A percentile compares a stretch with the other conserved stretches of the same genome.
These are phyloP conservation scores for Osmerus eperlanus DNA, from an alignment of 2,113 vertebrate genomes.

Conservation along the genomic window DNA sequence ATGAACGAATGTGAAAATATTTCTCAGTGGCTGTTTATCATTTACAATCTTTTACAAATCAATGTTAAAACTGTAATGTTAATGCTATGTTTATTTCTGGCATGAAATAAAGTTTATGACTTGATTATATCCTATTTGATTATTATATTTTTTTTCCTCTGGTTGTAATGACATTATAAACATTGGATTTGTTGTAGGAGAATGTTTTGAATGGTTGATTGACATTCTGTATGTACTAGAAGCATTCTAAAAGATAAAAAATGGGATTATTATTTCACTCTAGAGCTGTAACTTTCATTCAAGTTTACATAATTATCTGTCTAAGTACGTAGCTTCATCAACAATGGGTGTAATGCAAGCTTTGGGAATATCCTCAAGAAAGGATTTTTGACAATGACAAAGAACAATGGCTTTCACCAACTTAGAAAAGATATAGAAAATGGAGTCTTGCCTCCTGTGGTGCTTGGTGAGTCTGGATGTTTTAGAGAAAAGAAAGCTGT, in stretches of 20 bases:
- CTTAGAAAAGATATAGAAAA: not conserved
- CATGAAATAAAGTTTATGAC: conserved; percentile 68
- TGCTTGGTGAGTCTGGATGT: conserved; percentile 1
- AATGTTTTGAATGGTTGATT: no score
- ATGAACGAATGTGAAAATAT: conserved; percentile 38
- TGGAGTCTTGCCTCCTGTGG: not conserved
- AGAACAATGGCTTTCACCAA: not conserved
- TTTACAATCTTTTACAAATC: conserved; percentile 36
- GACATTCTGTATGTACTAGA: no score
- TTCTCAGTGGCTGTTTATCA: conserved; percentile 29
- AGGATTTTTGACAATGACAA: not conserved
- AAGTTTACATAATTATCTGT: no score
- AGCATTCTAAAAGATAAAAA: no score
- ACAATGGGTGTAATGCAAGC: not conserved
- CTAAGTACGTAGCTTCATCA: not conserved
- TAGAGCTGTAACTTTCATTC: no score
- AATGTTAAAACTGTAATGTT: conserved; percentile 50
- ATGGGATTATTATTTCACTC: no score
- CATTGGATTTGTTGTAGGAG: no score
- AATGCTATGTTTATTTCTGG: conserved; percentile 59
- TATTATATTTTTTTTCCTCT: no score
- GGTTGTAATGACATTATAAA: no score
- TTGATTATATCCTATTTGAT: conserved; percentile 21
- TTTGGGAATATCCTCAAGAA: not conserved
- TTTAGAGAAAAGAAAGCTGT: conserved; percentile 5